These are phyloP conservation scores for Neodontobutis hainanensis DNA, from an alignment of 2,113 vertebrate genomes.

Conservation along the genomic window DNA sequence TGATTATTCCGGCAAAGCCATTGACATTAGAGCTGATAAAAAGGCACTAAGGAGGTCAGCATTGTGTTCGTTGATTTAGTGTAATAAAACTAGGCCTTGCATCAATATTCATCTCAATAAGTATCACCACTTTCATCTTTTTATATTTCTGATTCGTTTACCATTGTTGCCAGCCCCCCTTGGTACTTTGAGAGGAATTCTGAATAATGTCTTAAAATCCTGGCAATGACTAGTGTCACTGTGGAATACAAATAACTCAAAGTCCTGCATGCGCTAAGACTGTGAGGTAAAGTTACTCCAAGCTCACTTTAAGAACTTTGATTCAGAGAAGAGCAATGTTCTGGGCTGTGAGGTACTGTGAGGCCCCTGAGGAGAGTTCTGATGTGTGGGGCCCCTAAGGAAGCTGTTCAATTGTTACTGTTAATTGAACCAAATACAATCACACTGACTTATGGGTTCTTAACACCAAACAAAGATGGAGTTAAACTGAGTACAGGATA, in stretches of 20 bases:
- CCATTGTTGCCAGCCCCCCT: not conserved
- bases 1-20: conserved; percentile 5
- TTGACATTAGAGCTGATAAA: not conserved
- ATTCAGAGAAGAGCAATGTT: conserved; percentile 6
- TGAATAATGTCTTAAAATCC: conserved; percentile 32
- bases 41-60: conserved; percentile 52
- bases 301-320: not conserved
- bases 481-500: not conserved
- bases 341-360: conserved; percentile 5
- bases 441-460: conserved; percentile 5
- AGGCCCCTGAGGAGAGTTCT: not conserved
- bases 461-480: conserved; percentile 21
- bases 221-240: conserved; percentile 14
- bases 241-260: conserved; percentile 38
- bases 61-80: conserved; percentile 45
- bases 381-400: conserved; percentile 7
- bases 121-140: conserved; percentile 53
- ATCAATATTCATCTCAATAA: conserved; percentile 63
- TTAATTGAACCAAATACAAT: conserved; percentile 12
- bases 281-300: conserved; percentile 8
- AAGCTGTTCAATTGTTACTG: conserved; percentile 33
- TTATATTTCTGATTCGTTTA: conserved; percentile 33
- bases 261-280: conserved; percentile 1
- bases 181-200: conserved; percentile 20
- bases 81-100: conserved; percentile 36